Conservation (phyloP, 2,888 invertebrate species). For the Acrobasis suavella region DNA sequence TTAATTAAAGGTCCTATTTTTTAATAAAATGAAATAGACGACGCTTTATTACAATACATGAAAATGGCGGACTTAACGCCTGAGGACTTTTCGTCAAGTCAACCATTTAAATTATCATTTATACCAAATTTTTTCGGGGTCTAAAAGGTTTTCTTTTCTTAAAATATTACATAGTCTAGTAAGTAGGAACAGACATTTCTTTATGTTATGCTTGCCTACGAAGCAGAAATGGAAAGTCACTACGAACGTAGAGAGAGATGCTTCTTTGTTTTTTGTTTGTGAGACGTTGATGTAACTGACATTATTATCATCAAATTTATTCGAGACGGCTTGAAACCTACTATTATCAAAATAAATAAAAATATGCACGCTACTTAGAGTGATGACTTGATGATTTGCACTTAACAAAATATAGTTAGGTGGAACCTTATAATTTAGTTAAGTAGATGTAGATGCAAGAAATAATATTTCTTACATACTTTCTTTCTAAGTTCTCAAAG, state of each 20-base stretch:
- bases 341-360: conserved; percentile 7
- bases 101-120: too few relatives aligned
- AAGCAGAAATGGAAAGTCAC: background rate
- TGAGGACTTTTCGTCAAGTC: too few relatives aligned
- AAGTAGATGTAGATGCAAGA: conserved; percentile 9
- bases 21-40: too few relatives aligned
- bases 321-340: background rate
- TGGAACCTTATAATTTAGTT: conserved; percentile 9
- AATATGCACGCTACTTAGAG: conserved; percentile 4
- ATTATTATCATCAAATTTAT: conserved; percentile 9
- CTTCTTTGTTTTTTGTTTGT: background rate
- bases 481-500: background rate
- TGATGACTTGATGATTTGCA: conserved; percentile 13
- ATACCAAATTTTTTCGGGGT: too few relatives aligned
- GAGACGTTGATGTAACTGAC: background rate
- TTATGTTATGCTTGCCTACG: background rate
- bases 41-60: too few relatives aligned
- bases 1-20: too few relatives aligned
- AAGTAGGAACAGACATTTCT: too few relatives aligned
- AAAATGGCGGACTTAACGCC: too few relatives aligned
- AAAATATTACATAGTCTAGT: too few relatives aligned
- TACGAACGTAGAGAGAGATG: background rate
- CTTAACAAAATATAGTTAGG: background rate
- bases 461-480: background rate
- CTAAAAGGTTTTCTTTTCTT: too few relatives aligned